phyloP scores from a whole-genome alignment of 2,888 invertebrate genomes.

The Lepidocyrtinus sp. region DNA sequence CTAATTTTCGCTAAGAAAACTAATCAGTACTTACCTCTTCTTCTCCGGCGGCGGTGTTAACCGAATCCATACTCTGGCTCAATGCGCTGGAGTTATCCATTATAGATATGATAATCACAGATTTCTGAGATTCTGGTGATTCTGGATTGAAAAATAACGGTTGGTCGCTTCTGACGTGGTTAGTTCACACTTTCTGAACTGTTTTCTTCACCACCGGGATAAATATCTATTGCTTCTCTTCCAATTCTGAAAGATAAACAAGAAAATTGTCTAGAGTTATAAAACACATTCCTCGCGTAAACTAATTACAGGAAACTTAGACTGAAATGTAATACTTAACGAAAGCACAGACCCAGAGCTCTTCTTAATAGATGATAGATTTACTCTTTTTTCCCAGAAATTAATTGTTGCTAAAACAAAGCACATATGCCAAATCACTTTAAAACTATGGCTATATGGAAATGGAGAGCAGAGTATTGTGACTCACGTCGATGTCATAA shows the following conservation, averaged over 20 bases:
- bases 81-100: slow-evolving; percentile 82
- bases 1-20: background rate
- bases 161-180: background rate
- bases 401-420: too few species aligned
- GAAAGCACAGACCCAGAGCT: too few species aligned
- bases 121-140: slow-evolving; percentile 53
- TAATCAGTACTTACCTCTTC: slow-evolving; percentile 99
- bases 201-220: background rate
- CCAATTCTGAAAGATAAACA: background rate
- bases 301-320: too few species aligned
- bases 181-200: background rate
- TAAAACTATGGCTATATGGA: too few species aligned
- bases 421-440: too few species aligned
- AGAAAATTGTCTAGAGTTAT: too few species aligned
- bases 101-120: slow-evolving; percentile 55
- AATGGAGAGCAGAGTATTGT: too few species aligned
- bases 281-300: too few species aligned
- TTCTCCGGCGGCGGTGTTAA: slow-evolving; percentile 95
- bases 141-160: background rate
- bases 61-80: slow-evolving; percentile 98
- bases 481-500: too few species aligned
- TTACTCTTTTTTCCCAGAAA: too few species aligned
- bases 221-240: slow-evolving; percentile 1
- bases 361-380: too few species aligned
- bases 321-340: too few species aligned